Base-by-base conservation (phyloP, 1,140 invertebrate species). In the Aphelinus atriplicis region DNA sequence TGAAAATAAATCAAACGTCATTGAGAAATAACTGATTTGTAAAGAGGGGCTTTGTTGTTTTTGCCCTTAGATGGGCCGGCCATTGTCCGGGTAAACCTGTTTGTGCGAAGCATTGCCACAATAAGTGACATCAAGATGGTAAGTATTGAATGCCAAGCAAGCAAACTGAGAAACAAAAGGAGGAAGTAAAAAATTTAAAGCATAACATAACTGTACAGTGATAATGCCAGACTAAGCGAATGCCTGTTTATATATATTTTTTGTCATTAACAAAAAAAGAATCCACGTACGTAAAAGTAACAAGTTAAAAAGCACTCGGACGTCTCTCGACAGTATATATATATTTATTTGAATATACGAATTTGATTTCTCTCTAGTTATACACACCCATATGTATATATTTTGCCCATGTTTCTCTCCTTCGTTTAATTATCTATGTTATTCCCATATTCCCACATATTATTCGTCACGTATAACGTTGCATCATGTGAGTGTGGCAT, bases 91-190 rank as follows among this genome's bases (percentile, higher is more conserved):
- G 95, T 98, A 90, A 98, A 98, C 93, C 93, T 97, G 90, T 97
- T 96, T 92, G 95, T 98, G 86, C 92, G 96, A 91, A 96, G 94
- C 92, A 97, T 98, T 89, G 95, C 95, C 85, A 97, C 96, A 88
- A 97, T 98, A 91, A 97, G 96, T 93, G 96, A 98, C 93, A 97
- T 97, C 90, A 97, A 97, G 91, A 97, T 97, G 96, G 95, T 96
- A 95, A 96, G 95, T 94, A 88, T 84, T 66, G 45, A 73, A 65
- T 55, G 61, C 64, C 26, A 74, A 68, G 67, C 72, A 73, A 74
- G 50, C 61, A 2, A 65, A 74, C 48, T 62, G 69, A 73, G 45
- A 75, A 66, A 75, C 3, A 67, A 55, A 73, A 67, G 53, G 26
- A 26, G 26, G 26, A 26, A 26, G 26, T 26, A 48, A 64, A 67